Conservation (phyloP, 2,888 invertebrate genomes). For the Flexamia atlantica region DNA sequence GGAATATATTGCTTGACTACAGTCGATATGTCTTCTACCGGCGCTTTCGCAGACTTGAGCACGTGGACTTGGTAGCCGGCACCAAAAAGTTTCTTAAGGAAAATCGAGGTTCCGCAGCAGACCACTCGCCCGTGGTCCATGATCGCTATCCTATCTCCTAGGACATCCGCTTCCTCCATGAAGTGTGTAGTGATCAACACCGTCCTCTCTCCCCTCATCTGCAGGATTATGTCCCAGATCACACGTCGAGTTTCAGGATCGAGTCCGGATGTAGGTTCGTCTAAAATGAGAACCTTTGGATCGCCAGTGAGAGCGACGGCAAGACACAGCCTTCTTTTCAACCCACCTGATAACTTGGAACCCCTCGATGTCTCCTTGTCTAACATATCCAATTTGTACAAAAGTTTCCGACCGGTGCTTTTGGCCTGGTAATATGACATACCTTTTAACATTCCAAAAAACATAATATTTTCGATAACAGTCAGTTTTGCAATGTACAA, state of each 20-base stretch:
- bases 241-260: conserved; percentile 93
- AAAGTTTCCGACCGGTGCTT: conserved; percentile 77
- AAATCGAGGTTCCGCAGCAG: conserved; percentile 90
- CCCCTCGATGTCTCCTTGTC: conserved; percentile 81
- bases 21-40: conserved; percentile 70
- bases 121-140: conserved; percentile 85
- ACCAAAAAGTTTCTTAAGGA: conserved; percentile 85
- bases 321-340: conserved; percentile 92
- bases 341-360: conserved; percentile 90
- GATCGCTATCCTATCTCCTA: conserved; percentile 94
- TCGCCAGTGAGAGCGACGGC: conserved; percentile 91
- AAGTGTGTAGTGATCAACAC: conserved; percentile 95
- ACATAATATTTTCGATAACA: conserved; percentile 88
- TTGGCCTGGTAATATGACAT: conserved; percentile 75
- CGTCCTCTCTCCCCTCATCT: conserved; percentile 83
- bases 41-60: conserved; percentile 32
- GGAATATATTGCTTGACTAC: conserved; percentile 74
- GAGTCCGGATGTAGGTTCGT: conserved; percentile 94
- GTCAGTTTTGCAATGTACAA: conserved; percentile 90
- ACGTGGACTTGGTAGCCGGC: conserved; percentile 85
- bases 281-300: conserved; percentile 83
- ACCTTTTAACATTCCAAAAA: conserved; percentile 87
- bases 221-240: conserved; percentile 90
- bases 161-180: conserved; percentile 96
- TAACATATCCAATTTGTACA: conserved; percentile 80